Evolutionary conservation across 2,888 invertebrate genomes (phyloP).

Genomic region (Nemotelus pantherinus): DNA sequence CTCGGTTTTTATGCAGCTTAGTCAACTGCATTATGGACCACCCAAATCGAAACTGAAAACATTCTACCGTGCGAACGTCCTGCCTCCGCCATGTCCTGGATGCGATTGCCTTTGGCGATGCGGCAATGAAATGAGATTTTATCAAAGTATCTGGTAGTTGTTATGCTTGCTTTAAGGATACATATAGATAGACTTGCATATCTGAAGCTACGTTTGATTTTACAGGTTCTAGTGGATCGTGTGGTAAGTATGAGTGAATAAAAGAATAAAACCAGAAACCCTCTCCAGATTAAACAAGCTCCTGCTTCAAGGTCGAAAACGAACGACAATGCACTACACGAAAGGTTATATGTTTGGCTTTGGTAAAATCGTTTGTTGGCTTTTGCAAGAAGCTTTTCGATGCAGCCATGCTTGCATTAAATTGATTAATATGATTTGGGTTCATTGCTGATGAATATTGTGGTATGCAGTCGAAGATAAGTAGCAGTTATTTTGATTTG

Average conservation of each 20-base stretch:
- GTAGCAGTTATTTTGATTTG: too few relatives aligned
- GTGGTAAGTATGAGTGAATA: not conserved
- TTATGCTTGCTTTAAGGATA: too few relatives aligned
- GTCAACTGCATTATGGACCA: constrained; percentile 22
- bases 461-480: too few relatives aligned
- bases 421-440: too few relatives aligned
- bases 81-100: not conserved
- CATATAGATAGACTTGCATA: too few relatives aligned
- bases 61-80: not conserved
- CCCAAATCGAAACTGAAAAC: constrained; percentile 24
- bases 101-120: constrained; percentile 19
- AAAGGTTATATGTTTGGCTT: not conserved
- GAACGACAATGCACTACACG: not conserved
- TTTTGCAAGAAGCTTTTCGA: too few relatives aligned
- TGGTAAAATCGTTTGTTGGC: too few relatives aligned
- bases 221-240: not conserved
- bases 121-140: constrained; percentile 25
- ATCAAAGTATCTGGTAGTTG: not conserved
- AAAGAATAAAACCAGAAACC: not conserved
- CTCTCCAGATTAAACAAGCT: not conserved
- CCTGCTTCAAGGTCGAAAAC: not conserved
- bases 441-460: too few relatives aligned
- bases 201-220: too few relatives aligned
- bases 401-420: too few relatives aligned
- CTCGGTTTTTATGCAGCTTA: not conserved